Percentiles rank a stretch among this genome's conserved stretches.
These are phyloP conservation scores for Laticauda laticaudata DNA, from an alignment of 2,113 vertebrate genomes.

Conservation along the genomic window DNA sequence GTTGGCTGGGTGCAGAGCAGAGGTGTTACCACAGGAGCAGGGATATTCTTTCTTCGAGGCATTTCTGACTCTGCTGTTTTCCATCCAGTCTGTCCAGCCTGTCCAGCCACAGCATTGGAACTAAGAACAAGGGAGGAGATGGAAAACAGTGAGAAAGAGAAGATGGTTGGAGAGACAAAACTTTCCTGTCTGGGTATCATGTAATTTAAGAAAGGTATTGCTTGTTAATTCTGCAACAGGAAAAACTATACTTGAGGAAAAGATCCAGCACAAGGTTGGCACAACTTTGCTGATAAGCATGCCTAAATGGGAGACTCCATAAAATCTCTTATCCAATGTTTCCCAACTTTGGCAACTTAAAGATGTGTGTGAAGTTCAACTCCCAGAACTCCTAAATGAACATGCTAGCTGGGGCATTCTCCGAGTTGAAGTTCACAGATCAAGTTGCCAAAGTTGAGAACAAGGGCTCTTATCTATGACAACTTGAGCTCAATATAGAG, in stretches of 20 bases:
- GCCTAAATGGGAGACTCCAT: neutral
- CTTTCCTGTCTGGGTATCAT: neutral
- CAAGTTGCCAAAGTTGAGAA: neutral
- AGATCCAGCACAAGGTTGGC: neutral
- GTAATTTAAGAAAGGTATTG: neutral
- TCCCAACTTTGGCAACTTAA: neutral
- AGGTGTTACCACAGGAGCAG: constrained; percentile 65
- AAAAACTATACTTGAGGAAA: neutral
- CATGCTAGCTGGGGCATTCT: neutral
- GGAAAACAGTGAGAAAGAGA: neutral
- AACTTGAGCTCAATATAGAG: neutral
- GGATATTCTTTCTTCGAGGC: constrained; percentile 32
- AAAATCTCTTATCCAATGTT: neutral
- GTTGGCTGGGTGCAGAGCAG: neutral
- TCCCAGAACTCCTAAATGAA: neutral
- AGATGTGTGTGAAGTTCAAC: neutral
- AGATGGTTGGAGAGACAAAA: neutral
- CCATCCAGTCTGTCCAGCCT: constrained; percentile 60
- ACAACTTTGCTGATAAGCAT: neutral
- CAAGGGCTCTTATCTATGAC: neutral
- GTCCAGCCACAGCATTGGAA: constrained; percentile 70
- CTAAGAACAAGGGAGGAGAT: neutral
- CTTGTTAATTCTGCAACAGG: neutral
- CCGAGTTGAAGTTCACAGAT: neutral
- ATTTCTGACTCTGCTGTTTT: constrained; percentile 33